Percentiles rank a stretch among this genome's conserved stretches.
phyloP scores from a whole-genome alignment of 2,797 vertebrate genomes.

The Parambassis ranga region DNA sequence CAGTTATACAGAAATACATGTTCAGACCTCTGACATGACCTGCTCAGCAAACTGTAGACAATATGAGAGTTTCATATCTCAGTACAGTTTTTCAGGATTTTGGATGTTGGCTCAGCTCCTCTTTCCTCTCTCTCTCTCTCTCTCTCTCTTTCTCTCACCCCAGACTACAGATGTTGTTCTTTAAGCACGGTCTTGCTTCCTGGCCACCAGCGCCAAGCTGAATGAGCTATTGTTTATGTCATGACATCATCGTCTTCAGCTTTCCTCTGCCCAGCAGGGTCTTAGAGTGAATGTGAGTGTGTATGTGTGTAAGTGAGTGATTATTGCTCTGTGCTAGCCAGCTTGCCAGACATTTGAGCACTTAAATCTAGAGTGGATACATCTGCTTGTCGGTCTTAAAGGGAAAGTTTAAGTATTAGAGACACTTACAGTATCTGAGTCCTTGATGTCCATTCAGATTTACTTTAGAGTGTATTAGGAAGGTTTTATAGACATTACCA shows the following conservation, averaged over 20 bases:
- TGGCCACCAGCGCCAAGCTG: slow-evolving; percentile 77
- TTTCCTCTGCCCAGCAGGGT: slow-evolving; percentile 77
- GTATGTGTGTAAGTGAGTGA: slow-evolving; percentile 42
- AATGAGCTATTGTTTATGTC: slow-evolving; percentile 84
- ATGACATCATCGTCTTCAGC: slow-evolving; percentile 84
- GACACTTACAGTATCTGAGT: slow-evolving; percentile 4
- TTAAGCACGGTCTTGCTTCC: slow-evolving; percentile 80
- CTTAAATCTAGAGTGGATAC: slow-evolving; percentile 68
- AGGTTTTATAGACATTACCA: not conserved
- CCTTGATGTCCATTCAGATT: slow-evolving; percentile 1
- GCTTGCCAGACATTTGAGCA: slow-evolving; percentile 65
- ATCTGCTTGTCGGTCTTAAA: slow-evolving; percentile 66
- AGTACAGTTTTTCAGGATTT: slow-evolving; percentile 32
- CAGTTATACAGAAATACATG: slow-evolving; percentile 42
- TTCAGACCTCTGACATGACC: slow-evolving; percentile 25
- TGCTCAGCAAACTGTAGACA: slow-evolving; percentile 20
- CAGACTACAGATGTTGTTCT: slow-evolving; percentile 80
- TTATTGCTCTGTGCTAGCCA: slow-evolving; percentile 50
- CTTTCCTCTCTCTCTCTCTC: not conserved
- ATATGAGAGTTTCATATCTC: slow-evolving; percentile 18
- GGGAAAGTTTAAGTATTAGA: slow-evolving; percentile 38
- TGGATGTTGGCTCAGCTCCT: slow-evolving; percentile 14
- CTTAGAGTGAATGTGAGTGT: slow-evolving; percentile 34
- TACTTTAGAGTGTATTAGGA: not conserved
- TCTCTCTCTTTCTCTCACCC: not conserved